These are phyloP conservation scores for Ophiodon elongatus DNA, from an alignment of 2,113 vertebrate genomes.

Conservation along the genomic window DNA sequence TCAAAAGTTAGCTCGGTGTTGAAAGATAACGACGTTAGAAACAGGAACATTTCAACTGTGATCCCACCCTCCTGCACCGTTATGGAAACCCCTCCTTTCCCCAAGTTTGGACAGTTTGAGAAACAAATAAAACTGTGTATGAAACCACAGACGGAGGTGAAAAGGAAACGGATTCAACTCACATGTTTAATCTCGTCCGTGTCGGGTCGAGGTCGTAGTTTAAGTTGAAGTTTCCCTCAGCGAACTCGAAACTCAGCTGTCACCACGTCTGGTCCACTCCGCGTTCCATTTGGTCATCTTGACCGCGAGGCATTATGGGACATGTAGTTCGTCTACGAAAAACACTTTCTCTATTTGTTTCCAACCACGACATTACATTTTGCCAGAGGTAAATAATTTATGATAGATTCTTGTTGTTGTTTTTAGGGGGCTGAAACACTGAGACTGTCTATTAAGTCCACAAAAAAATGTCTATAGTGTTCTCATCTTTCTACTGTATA, in stretches of 20 bases:
- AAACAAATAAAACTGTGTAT: background rate
- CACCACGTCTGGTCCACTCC: constrained; percentile 40
- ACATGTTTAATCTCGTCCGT: constrained; percentile 43
- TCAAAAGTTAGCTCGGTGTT: background rate
- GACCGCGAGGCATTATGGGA: constrained; percentile 67
- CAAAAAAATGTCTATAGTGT: background rate
- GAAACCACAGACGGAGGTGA: background rate
- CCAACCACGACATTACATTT: background rate
- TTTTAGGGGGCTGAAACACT: background rate
- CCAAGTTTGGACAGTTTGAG: constrained; percentile 24
- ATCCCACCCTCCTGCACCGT: constrained; percentile 43
- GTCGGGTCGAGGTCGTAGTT: constrained; percentile 34
- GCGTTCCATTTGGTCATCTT: constrained; percentile 61
- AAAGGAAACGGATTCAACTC: constrained; percentile 10
- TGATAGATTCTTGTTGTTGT: background rate
- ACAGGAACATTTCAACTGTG: background rate
- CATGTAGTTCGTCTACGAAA: constrained; percentile 48
- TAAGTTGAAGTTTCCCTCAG: constrained; percentile 37
- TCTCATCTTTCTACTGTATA: background rate
- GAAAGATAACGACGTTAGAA: background rate
- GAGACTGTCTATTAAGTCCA: background rate
- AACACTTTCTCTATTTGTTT: background rate
- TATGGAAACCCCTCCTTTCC: constrained; percentile 36
- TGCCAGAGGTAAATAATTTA: background rate
- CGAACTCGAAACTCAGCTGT: constrained; percentile 74